Base-by-base conservation (phyloP, 2,888 invertebrate genomes). In the Andrena flavipes region DNA sequence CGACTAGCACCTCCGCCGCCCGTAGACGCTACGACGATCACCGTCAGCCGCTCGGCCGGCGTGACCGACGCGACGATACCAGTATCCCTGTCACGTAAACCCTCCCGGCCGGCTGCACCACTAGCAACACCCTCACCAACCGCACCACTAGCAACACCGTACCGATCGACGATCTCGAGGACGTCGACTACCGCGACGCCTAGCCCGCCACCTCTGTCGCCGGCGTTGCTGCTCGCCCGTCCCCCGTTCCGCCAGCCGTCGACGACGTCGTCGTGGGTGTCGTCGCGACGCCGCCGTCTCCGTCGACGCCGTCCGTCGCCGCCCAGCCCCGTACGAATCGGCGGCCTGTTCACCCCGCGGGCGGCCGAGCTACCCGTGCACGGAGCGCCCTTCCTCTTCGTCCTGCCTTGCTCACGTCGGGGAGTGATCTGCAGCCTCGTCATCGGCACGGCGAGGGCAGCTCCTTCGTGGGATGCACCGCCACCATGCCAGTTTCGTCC, bases 401-500 rank as follows among this genome's bases (percentile, higher is more conserved):
- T 86, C 85, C 81, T 85, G 82, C 85, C 84, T 84, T 82, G 77
- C 82, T 79, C 74, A 70, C 89, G 84, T 74, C 75, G 82, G 76
- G 70, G 78, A 74, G 83, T 74, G 64, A 83, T 78, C 86, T 84
- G 87, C 86, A 85, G 79, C 84, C 87, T 88, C 91, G 92, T 92
- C 92, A 92, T 92, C 91, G 91, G 91, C 92, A 88, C 90, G 84
- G 87, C 88, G 86, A 87, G 85, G 87, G 88, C 85, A 88, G 88
- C 87, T 87, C 84, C 85, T 86, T 87, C 82, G 84, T 84, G 86
- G 85, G 87, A 84, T 86, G 87, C 88, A 84, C 87, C 88, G 84
- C 88, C 89, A 89, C 89, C 92, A 90, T 85, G 84, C 85, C 87
- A 87, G 81, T 84, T 59, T 64, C 60, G 76, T 30, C 64, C 72